Conservation (phyloP, 2,113 vertebrate genomes). For the Peromyscus californicus region DNA sequence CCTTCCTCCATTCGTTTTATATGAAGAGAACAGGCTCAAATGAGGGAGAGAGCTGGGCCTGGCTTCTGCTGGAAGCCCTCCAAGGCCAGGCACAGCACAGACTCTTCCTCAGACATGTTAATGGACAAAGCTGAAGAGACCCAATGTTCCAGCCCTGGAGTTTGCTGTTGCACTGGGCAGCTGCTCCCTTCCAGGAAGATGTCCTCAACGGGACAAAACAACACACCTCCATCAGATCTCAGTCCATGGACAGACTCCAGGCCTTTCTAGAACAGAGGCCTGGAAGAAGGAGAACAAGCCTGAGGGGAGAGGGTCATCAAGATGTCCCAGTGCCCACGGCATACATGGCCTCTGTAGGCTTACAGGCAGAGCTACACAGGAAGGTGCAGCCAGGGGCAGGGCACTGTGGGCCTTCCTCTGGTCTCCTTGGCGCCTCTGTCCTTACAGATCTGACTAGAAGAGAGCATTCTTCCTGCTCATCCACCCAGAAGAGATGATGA, state of each 20-base stretch:
- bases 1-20: background rate
- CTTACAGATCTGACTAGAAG: background rate
- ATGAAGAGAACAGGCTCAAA: background rate
- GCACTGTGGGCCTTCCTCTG: background rate
- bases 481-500: background rate
- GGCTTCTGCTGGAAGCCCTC: background rate
- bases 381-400: background rate
- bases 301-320: background rate
- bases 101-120: background rate
- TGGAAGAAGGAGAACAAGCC: constrained; percentile 23
- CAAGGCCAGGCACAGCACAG: background rate
- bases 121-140: background rate
- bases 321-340: background rate
- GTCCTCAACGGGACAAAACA: background rate
- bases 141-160: background rate
- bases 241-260: background rate
- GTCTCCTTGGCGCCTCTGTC: background rate
- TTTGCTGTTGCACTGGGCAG: background rate
- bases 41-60: background rate
- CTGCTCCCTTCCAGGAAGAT: background rate
- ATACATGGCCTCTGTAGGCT: background rate
- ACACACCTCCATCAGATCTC: background rate
- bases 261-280: background rate
- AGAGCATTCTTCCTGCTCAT: constrained; percentile 16
- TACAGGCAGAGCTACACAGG: background rate